Evolutionary conservation across 1,140 invertebrate species (phyloP).

Genomic region (Littorina saxatilis): DNA sequence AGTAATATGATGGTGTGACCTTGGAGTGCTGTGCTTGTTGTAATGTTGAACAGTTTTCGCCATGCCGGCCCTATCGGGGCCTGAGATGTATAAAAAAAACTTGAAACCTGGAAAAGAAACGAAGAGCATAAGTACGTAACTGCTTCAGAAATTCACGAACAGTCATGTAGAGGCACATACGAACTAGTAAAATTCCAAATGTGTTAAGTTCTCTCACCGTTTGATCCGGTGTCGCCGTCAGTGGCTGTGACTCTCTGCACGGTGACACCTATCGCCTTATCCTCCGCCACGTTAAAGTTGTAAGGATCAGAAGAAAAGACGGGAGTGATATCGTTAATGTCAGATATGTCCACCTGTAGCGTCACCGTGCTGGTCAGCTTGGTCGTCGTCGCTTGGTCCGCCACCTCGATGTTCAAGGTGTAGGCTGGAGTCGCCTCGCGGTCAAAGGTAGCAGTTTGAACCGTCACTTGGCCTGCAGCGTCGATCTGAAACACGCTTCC

Average conservation of each 20-base stretch:
- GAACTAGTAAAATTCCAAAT: too few relatives aligned
- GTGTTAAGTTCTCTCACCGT: too few relatives aligned
- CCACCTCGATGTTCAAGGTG: slow-evolving; percentile 43
- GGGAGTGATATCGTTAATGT: slow-evolving; percentile 95
- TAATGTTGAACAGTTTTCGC: too few relatives aligned
- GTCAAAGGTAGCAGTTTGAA: slow-evolving; percentile 51
- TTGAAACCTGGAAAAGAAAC: too few relatives aligned
- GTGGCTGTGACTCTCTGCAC: slow-evolving; percentile 88
- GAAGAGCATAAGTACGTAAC: too few relatives aligned
- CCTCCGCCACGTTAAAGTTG: slow-evolving; percentile 52
- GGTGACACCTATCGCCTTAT: slow-evolving; percentile 81
- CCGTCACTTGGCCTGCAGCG: slow-evolving; percentile 36
- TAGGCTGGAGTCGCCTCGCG: slow-evolving; percentile 52
- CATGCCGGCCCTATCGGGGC: too few relatives aligned
- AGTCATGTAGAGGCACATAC: too few relatives aligned
- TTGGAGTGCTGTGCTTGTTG: too few relatives aligned
- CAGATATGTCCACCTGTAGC: slow-evolving; percentile 75
- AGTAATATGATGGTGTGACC: too few relatives aligned
- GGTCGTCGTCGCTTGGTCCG: slow-evolving; percentile 46
- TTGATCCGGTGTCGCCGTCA: slow-evolving; percentile 83
- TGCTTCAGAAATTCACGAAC: too few relatives aligned
- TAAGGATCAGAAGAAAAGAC: slow-evolving; percentile 79
- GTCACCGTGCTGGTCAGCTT: slow-evolving; percentile 43
- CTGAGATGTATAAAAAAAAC: too few relatives aligned
- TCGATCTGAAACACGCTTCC: slow-evolving; percentile 33